Evolutionary conservation across 2,888 invertebrate species (phyloP).

Genomic region (Tetropium fuscum): DNA sequence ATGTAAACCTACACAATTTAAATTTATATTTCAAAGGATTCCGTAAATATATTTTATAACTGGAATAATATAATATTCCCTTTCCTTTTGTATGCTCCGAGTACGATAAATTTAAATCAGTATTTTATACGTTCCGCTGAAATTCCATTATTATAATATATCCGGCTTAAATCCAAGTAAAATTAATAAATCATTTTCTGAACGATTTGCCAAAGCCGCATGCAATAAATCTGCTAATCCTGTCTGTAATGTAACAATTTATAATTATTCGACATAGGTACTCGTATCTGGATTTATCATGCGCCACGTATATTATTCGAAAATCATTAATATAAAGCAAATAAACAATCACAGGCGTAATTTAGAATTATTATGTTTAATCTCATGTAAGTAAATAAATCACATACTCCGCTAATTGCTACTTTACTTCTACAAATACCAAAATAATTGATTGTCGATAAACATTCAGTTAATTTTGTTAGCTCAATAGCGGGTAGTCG

Average conservation of each 20-base stretch:
- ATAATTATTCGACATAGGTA: constrained; percentile 23
- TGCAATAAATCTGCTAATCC: constrained; percentile 34
- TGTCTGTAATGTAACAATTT: constrained; percentile 14
- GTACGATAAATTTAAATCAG: constrained; percentile 13
- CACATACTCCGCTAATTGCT: constrained; percentile 1
- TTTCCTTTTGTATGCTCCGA: not conserved
- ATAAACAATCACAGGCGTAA: constrained; percentile 13
- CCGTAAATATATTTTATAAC: not conserved
- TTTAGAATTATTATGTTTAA: constrained; percentile 13
- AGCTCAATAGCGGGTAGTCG: too few species aligned
- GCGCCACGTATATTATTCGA: constrained; percentile 9
- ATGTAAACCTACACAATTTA: too few species aligned
- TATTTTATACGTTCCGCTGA: constrained; percentile 3
- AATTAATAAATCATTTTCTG: constrained; percentile 37
- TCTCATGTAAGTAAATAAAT: constrained; percentile 10
- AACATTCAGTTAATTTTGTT: constrained; percentile 1
- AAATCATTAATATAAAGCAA: constrained; percentile 17
- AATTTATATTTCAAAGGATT: too few species aligned
- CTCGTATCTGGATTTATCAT: constrained; percentile 21
- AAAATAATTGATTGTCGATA: constrained; percentile 1
- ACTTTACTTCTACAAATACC: not conserved
- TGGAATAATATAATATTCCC: not conserved
- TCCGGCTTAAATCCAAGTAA: constrained; percentile 28
- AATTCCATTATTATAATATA: constrained; percentile 8
- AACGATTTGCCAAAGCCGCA: constrained; percentile 27